A percentile compares a stretch with the other conserved stretches of the same genome.
These are phyloP conservation scores for Gephyroberyx darwinii DNA, from an alignment of 2,797 vertebrate genomes.

Conservation along the genomic window DNA sequence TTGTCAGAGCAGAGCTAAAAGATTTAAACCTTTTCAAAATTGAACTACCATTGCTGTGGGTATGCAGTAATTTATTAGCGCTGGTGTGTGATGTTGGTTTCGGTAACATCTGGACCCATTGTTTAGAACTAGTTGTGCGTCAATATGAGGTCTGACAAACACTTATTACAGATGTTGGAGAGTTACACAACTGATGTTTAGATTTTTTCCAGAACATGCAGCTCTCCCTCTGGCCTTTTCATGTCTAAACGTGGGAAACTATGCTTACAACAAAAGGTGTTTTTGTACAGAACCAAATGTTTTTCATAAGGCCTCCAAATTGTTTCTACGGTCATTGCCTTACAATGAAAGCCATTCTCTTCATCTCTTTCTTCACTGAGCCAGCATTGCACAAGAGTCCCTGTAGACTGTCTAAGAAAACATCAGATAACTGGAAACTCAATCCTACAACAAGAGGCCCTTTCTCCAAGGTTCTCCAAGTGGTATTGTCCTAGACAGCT, in stretches of 20 bases:
- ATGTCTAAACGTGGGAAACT: background rate
- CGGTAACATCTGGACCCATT: background rate
- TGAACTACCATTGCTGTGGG: conserved; percentile 6
- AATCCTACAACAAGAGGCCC: conserved; percentile 28
- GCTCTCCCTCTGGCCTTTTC: background rate
- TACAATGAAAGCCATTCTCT: no score
- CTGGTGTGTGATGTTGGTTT: no score
- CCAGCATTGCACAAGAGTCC: background rate
- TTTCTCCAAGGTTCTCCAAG: conserved; percentile 18
- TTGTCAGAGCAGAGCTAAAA: conserved; percentile 11
- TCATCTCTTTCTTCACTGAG: conserved; percentile 8
- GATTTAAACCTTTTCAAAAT: conserved; percentile 29
- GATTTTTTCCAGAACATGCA: background rate
- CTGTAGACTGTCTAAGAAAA: conserved; percentile 4
- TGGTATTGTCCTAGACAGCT: conserved; percentile 11
- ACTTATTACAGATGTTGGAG: no score
- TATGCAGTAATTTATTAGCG: conserved; percentile 4
- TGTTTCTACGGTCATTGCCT: background rate
- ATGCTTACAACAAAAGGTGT: no score
- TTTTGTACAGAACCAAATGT: no score
- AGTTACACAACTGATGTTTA: no score
- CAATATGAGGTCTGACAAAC: background rate
- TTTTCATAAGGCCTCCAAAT: background rate
- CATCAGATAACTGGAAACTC: conserved; percentile 46
- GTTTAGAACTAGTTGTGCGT: background rate